Conservation (phyloP, 2,797 vertebrate species). For the Crotalus adamanteus region DNA sequence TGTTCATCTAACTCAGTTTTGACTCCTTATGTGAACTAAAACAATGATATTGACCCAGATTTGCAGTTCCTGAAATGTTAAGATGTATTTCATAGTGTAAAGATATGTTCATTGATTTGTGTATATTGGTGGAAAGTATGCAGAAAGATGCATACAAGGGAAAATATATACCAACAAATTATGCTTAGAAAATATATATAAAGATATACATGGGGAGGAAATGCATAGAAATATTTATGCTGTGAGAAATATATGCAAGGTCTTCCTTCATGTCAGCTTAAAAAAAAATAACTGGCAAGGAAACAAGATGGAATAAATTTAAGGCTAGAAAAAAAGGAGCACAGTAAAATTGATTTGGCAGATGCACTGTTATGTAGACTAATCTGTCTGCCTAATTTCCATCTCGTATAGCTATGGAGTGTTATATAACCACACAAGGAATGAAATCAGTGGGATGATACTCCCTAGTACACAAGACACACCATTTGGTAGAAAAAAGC, state of each 20-base stretch:
- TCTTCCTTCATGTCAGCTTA: background rate
- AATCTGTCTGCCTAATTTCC: background rate
- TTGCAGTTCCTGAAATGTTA: background rate
- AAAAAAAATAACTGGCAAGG: background rate
- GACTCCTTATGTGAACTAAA: background rate
- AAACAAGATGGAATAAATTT: background rate
- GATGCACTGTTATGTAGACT: background rate
- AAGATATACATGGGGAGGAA: background rate
- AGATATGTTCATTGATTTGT: background rate
- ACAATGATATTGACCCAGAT: background rate
- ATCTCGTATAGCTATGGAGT: background rate
- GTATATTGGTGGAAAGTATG: background rate
- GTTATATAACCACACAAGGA: slow-evolving; percentile 8
- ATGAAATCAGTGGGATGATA: slow-evolving; percentile 23
- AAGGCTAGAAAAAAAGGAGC: background rate
- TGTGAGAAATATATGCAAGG: background rate
- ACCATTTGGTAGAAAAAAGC: slow-evolving; percentile 38
- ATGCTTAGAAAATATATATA: background rate
- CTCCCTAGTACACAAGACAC: slow-evolving; percentile 28
- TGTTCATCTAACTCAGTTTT: background rate
- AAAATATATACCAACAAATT: background rate
- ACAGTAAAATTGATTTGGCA: background rate
- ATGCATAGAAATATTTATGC: background rate
- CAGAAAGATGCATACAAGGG: background rate
- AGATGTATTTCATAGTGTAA: background rate